phyloP scores from a whole-genome alignment of 2,888 invertebrate genomes.

The Allophyes oxyacanthae region DNA sequence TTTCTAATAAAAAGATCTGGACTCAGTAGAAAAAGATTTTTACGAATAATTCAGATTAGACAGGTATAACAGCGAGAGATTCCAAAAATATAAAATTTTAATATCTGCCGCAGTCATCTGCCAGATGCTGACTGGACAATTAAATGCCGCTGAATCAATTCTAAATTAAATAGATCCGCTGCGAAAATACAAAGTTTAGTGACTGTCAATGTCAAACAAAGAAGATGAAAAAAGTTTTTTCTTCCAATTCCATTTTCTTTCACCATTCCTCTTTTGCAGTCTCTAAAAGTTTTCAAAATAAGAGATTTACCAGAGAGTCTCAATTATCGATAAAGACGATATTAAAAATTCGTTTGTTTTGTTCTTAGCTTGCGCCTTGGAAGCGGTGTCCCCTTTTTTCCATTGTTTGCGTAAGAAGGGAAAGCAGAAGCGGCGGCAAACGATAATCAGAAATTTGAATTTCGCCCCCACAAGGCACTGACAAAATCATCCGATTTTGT shows the following conservation, averaged over 20 bases:
- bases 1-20: constrained; percentile 7
- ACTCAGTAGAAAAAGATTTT: constrained; percentile 23
- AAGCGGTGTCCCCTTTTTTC: constrained; percentile 85
- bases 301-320: constrained; percentile 88
- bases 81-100: constrained; percentile 63
- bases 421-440: constrained; percentile 81
- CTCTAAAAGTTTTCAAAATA: constrained; percentile 88
- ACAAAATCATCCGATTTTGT: constrained; percentile 85
- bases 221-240: constrained; percentile 89
- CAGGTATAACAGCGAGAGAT: constrained; percentile 41
- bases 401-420: constrained; percentile 86
- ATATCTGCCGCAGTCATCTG: constrained; percentile 78
- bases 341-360: constrained; percentile 90
- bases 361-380: constrained; percentile 84
- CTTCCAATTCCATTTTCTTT: constrained; percentile 87
- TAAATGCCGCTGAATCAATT: constrained; percentile 80
- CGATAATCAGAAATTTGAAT: constrained; percentile 88
- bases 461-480: constrained; percentile 79
- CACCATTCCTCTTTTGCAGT: constrained; percentile 87
- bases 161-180: constrained; percentile 87
- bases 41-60: constrained; percentile 35
- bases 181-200: constrained; percentile 87
- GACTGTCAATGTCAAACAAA: constrained; percentile 89
- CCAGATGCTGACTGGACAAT: constrained; percentile 79
- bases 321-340: constrained; percentile 89